Percentiles rank a stretch among this genome's conserved stretches.
These are phyloP conservation scores for Serinus canaria DNA, from an alignment of 2,113 vertebrate genomes.

Conservation along the genomic window DNA sequence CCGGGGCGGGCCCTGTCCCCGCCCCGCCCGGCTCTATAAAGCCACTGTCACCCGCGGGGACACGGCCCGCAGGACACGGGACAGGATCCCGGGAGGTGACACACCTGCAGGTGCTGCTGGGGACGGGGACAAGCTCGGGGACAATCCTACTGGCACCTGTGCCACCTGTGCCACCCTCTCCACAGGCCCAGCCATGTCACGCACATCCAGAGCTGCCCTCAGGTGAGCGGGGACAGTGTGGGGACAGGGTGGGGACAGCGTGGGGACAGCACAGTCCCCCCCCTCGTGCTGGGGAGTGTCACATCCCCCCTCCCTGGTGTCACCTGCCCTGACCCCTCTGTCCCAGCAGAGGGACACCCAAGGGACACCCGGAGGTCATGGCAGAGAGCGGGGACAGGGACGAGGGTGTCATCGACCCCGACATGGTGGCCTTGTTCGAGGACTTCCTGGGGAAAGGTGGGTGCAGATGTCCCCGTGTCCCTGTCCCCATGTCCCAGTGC, in stretches of 20 bases:
- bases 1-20: not conserved
- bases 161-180: not conserved
- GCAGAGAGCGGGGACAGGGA: fast-evolving
- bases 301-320: not conserved
- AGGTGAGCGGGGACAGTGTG: not conserved
- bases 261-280: not conserved
- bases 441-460: not conserved
- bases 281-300: fast-evolving
- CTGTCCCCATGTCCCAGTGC: too few relatives aligned
- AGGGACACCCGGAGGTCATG: fast-evolving
- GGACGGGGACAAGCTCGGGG: too few relatives aligned
- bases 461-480: not conserved
- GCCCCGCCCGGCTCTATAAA: not conserved
- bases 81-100: fast-evolving
- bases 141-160: not conserved
- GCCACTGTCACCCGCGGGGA: not conserved
- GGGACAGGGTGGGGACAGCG: not conserved
- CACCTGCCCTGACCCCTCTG: not conserved
- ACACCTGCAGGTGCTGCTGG: not conserved
- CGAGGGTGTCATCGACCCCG: not conserved
- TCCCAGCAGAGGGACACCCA: not conserved
- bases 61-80: not conserved
- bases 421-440: not conserved
- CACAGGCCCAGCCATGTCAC: not conserved
- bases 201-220: fast-evolving